Evolutionary conservation across 2,113 vertebrate genomes (phyloP), one percentile per base, ranked within the genome.

Genomic region (Myiozetetes cayanensis): DNA sequence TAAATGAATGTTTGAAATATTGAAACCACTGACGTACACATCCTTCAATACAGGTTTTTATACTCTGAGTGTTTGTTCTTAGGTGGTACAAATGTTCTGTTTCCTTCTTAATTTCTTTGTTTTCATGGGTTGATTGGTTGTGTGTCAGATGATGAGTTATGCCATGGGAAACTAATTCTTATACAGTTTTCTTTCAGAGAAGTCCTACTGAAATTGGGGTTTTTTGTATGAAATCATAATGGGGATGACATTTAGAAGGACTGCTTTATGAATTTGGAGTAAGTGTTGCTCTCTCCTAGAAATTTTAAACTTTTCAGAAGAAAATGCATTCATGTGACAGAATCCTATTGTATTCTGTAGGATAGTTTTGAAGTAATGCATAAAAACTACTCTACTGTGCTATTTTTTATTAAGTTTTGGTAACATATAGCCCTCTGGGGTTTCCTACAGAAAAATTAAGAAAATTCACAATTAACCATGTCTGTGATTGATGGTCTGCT

Each of bases 341-440:
- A 81, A 41, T 86, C 39, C 22, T 46, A 3, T 31, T 49, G 14
- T 17, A 27, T 59, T 79, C 28, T 55, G 6, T n/a, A 37, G 22
- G 33, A 47, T 31, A 28, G n/a, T 65, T 94, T 65, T 67, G 52
- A 76, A 73, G 30, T 37, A 84, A 80, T 31, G 7, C 20, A 37
- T 65, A 31, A 78, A 66, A 66, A 8, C 0, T 0, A 18, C 53
- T 44, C 0, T 0, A 18, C 53, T 44, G 20, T 20, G 23, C 6
- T 49, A 4, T 25, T 66, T 85, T 83, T 53, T 30, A 17, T 65
- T 35, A 52, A 23, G 16, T 58, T 75, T 74, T 67, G 19, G 25
- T 71, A 78, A 14, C 25, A 14, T 71, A 71, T 5, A 53, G 5
- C 5, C 4, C 3, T 68, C 17, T 10, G 2, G 39, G 27, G 1